Conservation (phyloP, 2,797 vertebrate species). For the Hippoglossus hippoglossus region DNA sequence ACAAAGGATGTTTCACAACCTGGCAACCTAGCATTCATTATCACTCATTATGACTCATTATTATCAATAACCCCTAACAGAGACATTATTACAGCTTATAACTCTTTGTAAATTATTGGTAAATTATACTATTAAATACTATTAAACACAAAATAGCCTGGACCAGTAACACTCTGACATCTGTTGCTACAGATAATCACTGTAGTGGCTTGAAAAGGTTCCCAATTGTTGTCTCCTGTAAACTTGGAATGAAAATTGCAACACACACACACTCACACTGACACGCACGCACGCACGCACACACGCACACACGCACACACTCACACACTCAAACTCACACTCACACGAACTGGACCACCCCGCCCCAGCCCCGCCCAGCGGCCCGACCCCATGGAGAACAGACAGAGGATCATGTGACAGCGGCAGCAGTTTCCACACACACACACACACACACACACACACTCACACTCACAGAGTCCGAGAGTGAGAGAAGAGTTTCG, state of each 20-base stretch:
- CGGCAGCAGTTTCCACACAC: constrained; percentile 57
- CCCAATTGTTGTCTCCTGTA: background rate
- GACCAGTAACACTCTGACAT: background rate
- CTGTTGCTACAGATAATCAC: background rate
- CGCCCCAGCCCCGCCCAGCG: constrained; percentile 72
- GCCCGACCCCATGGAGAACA: constrained; percentile 62
- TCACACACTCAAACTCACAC: constrained; percentile 12
- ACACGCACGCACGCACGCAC: background rate
- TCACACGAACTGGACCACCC: constrained; percentile 45
- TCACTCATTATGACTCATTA: too few relatives aligned
- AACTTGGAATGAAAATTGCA: constrained; percentile 36
- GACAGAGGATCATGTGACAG: constrained; percentile 78
- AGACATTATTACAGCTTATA: too few relatives aligned
- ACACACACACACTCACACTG: constrained; percentile 14
- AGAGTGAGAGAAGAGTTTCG: constrained; percentile 53
- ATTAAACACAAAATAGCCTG: background rate
- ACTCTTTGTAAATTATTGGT: too few relatives aligned
- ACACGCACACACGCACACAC: background rate
- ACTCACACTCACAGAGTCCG: background rate
- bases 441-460: constrained; percentile 2
- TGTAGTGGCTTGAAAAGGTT: constrained; percentile 1
- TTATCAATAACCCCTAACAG: too few relatives aligned
- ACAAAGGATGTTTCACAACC: too few relatives aligned
- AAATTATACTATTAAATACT: too few relatives aligned
- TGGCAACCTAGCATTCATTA: too few relatives aligned